Evolutionary conservation across 2,113 vertebrate species (phyloP), one percentile per base, ranked within the genome.

Genomic region (Poecilia latipinna): DNA sequence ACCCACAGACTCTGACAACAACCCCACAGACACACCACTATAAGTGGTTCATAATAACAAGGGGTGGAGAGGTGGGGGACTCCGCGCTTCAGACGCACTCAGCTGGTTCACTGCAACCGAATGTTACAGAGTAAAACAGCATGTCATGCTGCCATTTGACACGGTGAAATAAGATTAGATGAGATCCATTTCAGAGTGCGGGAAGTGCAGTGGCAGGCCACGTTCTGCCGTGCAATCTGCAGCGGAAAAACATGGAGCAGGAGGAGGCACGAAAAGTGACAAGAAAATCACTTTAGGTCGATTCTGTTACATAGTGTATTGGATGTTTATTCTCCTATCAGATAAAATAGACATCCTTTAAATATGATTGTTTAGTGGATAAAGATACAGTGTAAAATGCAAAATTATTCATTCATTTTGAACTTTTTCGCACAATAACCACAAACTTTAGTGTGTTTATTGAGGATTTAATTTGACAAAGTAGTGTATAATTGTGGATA

Each of bases 81-180:
- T 91, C 88, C 88, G 84, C 83, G 67, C 88, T 83, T 90, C 82
- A 69, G 86, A 88, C 33, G 84, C 91, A 93, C 90, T 93, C 89
- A 92, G 88, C 87, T 91, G 93, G 80, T 89, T 91, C 91, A 63
- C 88, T 83, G 85, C 91, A 91, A 93, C 89, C 86, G 79, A 94
- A 94, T 92, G 94, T 92, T 93, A 93, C 85, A 70, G 92, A 87
- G 92, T 92, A 93, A 93, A 94, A 93, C 93, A 94, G 91, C 92
- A 91, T 94, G 93, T 93, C 92, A 90, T 80, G 91, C 88, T 91
- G 92, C 87, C 89, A 91, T 94, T 93, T 91, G 91, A 94, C 92
- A 92, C 83, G 89, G 80, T 90, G 89, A 93, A 93, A 94, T 93
- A 86, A 91, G 92, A 94, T 94, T 93, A 94, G 90, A 94, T 88